Conservation (phyloP, 2,113 vertebrate genomes). For the Oncorhynchus kisutch region DNA sequence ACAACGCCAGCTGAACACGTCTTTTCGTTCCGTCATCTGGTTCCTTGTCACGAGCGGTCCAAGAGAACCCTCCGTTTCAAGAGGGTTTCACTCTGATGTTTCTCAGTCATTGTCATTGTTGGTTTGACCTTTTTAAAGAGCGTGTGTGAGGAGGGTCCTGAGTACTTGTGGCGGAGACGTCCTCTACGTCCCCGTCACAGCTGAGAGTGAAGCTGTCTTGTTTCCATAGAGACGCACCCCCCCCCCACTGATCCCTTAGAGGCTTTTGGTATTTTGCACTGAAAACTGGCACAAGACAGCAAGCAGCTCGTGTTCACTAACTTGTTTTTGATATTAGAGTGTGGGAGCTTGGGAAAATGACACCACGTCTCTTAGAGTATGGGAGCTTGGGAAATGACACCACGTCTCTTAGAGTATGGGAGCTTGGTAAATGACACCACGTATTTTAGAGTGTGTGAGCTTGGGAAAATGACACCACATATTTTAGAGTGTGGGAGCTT, state of each 20-base stretch:
- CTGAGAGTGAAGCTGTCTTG: constrained; percentile 1
- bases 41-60: background rate
- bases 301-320: constrained; percentile 79
- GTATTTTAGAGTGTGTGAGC: too few relatives aligned
- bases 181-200: background rate
- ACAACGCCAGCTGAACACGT: constrained; percentile 85
- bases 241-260: background rate
- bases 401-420: too few relatives aligned
- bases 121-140: background rate
- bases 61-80: background rate
- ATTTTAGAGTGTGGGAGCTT: too few relatives aligned
- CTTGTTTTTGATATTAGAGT: constrained; percentile 47
- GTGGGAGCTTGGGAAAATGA: too few relatives aligned
- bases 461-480: too few relatives aligned
- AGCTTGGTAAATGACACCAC: too few relatives aligned
- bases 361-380: too few relatives aligned
- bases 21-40: background rate
- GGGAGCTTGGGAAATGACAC: too few relatives aligned
- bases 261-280: constrained; percentile 73
- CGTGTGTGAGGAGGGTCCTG: background rate
- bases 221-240: background rate
- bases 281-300: constrained; percentile 74
- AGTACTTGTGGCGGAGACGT: background rate
- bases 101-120: background rate
- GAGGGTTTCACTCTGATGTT: background rate